Percentiles rank a stretch among this genome's conserved stretches.
These are phyloP conservation scores for Trachelus iudaicus DNA, from an alignment of 2,888 invertebrate species.

Conservation along the genomic window DNA sequence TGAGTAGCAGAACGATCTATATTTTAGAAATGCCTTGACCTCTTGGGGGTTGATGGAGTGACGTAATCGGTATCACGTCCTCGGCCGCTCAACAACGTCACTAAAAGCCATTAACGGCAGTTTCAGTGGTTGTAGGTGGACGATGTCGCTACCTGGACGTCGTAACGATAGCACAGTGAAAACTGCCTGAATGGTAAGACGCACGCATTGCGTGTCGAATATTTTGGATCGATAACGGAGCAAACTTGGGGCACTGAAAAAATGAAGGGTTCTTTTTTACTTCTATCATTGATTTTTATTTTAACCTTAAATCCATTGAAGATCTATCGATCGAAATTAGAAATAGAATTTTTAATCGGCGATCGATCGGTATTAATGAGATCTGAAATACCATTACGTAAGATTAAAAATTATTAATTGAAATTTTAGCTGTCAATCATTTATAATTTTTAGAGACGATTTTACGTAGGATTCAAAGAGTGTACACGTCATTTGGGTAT, in stretches of 20 bases:
- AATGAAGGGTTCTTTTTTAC: background rate
- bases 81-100: constrained; percentile 34
- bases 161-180: constrained; percentile 20
- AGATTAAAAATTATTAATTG: background rate
- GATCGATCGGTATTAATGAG: background rate
- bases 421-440: no score
- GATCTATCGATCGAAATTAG: background rate
- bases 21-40: constrained; percentile 1
- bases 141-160: background rate
- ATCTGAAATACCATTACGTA: background rate
- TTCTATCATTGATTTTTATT: background rate
- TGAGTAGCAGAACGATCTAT: background rate
- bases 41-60: constrained; percentile 6
- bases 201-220: constrained; percentile 39
- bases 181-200: constrained; percentile 36
- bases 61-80: constrained; percentile 39
- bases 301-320: background rate
- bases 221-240: constrained; percentile 34
- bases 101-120: constrained; percentile 7
- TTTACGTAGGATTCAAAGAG: background rate
- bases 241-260: constrained; percentile 15
- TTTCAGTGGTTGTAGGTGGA: background rate
- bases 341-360: background rate
- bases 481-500: background rate
- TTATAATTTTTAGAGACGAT: background rate